Conservation (phyloP, 2,797 vertebrate genomes). For the Lagocephalus sceleratus region DNA sequence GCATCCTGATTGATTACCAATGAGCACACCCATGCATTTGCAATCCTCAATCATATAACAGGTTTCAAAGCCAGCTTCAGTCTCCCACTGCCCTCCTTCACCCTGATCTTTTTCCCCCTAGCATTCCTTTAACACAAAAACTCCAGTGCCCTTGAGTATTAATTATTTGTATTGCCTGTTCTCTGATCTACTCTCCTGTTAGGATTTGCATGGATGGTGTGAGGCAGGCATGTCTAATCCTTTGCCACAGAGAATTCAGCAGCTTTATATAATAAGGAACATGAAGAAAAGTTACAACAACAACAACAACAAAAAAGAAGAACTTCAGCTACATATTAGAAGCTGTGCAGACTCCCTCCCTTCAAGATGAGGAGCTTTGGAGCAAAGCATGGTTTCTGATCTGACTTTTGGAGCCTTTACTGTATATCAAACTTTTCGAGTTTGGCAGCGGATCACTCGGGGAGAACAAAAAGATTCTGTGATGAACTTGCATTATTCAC, state of each 20-base stretch:
- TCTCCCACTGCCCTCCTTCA: background rate
- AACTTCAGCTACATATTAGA: conserved; percentile 4
- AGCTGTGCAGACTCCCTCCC: conserved; percentile 24
- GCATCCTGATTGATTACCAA: conserved; percentile 36
- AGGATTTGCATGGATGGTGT: conserved; percentile 60
- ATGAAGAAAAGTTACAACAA: conserved; percentile 21
- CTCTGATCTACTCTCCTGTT: conserved; percentile 63
- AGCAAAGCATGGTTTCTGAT: conserved; percentile 7
- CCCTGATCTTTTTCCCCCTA: conserved; percentile 6
- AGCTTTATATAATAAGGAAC: conserved; percentile 41
- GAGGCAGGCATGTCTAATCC: conserved; percentile 60
- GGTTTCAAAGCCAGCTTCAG: conserved; percentile 38
- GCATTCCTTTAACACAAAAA: conserved; percentile 34
- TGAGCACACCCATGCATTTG: background rate
- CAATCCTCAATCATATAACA: conserved; percentile 39
- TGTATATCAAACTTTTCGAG: conserved; percentile 25
- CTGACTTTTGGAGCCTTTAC: conserved; percentile 17
- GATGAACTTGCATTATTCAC: conserved; percentile 68
- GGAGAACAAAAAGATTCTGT: conserved; percentile 61
- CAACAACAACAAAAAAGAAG: background rate
- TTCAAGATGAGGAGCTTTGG: conserved; percentile 15
- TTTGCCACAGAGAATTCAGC: conserved; percentile 36
- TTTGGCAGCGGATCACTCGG: conserved; percentile 48
- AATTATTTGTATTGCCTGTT: conserved; percentile 67
- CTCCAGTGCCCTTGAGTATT: conserved; percentile 61